Base-by-base conservation (phyloP, 35 echinoderm and acorn worm genomes). In the Heliocidaris tuberculata region DNA sequence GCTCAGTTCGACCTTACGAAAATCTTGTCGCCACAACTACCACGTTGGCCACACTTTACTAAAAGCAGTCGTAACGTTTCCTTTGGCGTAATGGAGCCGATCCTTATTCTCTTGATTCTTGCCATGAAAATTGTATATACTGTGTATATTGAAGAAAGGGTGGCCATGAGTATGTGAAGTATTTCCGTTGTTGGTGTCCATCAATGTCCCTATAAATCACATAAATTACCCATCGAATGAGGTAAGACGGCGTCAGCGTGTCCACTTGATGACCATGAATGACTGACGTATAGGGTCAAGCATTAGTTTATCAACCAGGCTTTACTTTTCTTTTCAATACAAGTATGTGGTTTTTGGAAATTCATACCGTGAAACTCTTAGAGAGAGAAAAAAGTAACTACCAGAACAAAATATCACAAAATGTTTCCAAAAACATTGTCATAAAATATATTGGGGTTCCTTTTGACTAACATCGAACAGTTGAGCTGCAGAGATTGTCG, bases 121-220 rank as follows among this genome's bases (percentile, higher is more conserved):
- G 27, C 65, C 27, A 27, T n/a, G 65, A 78, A 19, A 78, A 78
- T 24, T 78, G 21, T 27, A 78, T 78, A 24, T 78, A n/a, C 27
- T 21, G 6, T 52, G 12, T 70, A 70, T 78, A 78, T 42, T n/a
- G 8, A 78, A 78, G 65, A 27, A n/a, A 7, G 8, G 19, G 31
- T 89, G 87, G 31, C 87, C 87, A 89, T 89, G 87, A 89, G 87
- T 16, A 89, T 47, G 87, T 89, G 87, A 6, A 89, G 47, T 32
- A 89, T 89, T 89, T 89, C 87, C 87, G 87, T 89, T 89, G 2
- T 89, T 89, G 13, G 87, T 89, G 31, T 47, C 87, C 32, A 48
- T 89, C 87, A 89, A 48, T 89, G 87, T 17, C 24, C 24, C 87
- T 47, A 89, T 89, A 89, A 89, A 89, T 89, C 87, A 89, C 31